Base-by-base conservation (phyloP, 2,113 vertebrate species). In the Macquaria ambigua region DNA sequence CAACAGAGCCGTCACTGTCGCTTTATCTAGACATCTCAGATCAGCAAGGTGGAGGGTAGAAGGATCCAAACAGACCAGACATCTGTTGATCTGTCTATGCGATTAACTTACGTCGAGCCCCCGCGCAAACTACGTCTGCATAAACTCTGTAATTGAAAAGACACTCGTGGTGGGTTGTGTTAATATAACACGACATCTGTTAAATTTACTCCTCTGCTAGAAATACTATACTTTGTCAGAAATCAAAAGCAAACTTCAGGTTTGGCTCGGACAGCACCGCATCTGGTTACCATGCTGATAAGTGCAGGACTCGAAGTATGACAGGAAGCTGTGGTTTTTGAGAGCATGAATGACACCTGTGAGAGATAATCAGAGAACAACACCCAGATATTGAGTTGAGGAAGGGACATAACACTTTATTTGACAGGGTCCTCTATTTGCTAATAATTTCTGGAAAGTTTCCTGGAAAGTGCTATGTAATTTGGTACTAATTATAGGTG, bases 111-210 rank as follows among this genome's bases (percentile, higher is more conserved):
- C 12, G 18, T 68, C 0, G 16, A 80, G 62, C 37, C 50, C 34
- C 14, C 3, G 15, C 20, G 16, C 8, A 79, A 82, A 74, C 43
- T 69, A 63, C n/a, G 64, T 43, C 15, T 3, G 21, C 74, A 79
- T 81, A 81, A 81, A 83, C 73, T 83, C 43, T 56, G 28, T 75
- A 55, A 87, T 68, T 83, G 77, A 14, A 34, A 52, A 87, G 63
- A 81, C 72, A 53, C 58, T 21, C 0, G 4, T 62, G 64, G 56
- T 50, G 58, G 67, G 66, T 61, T 74, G 68, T 80, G 78, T 69
- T 62, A 72, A 87, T 78, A 62, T 50, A 83, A 69, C 74, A 83
- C 79, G 73, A 73, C 72, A 84, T 77, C 77, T 81, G 79, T 79
- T 81, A 68, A 58, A 84, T 67, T 21, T 70, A 73, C 77, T 71